Conservation (phyloP, 2,888 invertebrate species). For the Amblyjoppa fuscipennis region DNA sequence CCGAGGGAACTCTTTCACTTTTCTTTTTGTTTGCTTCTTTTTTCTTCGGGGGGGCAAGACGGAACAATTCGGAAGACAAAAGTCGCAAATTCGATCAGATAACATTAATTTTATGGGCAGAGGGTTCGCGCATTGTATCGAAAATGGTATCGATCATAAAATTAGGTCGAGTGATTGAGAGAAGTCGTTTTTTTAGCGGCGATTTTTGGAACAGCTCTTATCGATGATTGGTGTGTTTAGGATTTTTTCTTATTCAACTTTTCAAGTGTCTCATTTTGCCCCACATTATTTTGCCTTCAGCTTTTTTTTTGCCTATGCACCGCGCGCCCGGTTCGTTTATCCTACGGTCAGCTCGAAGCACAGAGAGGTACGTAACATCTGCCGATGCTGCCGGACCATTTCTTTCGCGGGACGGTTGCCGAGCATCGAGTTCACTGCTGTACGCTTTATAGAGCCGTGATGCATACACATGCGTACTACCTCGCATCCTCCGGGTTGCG, state of each 20-base stretch:
- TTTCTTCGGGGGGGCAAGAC: slow-evolving; percentile 13
- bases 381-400: slow-evolving; percentile 44
- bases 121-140: too few species aligned
- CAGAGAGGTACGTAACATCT: slow-evolving; percentile 18
- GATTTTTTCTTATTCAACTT: background rate
- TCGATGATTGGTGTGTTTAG: background rate
- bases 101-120: background rate
- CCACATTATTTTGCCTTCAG: background rate
- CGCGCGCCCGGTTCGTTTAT: background rate
- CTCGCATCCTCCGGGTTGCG: background rate
- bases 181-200: background rate
- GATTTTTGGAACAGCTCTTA: background rate
- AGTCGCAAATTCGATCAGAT: background rate
- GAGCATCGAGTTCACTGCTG: slow-evolving; percentile 17
- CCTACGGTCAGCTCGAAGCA: slow-evolving; percentile 2
- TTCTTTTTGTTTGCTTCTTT: slow-evolving; percentile 63
- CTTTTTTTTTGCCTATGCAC: background rate
- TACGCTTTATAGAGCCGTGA: slow-evolving; percentile 14
- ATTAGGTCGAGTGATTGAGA: background rate
- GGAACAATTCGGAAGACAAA: background rate
- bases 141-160: background rate
- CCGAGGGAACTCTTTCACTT: slow-evolving; percentile 54
- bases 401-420: slow-evolving; percentile 24
- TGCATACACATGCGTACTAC: background rate
- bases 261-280: background rate